Conservation (phyloP, 1,140 invertebrate species). For the Ganaspis sp. region DNA sequence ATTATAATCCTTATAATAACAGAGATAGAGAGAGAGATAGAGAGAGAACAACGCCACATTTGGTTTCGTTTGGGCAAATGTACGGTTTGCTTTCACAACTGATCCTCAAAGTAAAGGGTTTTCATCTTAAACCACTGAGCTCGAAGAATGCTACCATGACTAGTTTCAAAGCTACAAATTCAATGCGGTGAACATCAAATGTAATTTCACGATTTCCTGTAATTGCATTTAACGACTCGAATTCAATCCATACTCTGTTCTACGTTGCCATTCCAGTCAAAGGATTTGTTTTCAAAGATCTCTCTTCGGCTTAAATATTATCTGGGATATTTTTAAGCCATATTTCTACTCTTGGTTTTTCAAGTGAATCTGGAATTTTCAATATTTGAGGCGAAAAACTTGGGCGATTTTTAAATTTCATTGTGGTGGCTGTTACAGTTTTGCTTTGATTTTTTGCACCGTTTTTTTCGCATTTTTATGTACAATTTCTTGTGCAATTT, state of each 20-base stretch:
- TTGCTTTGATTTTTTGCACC: too few relatives aligned
- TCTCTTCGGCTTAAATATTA: background rate
- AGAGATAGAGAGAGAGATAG: too few relatives aligned
- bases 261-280: background rate
- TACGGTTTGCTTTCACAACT: conserved; percentile 18
- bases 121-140: conserved; percentile 24
- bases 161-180: background rate
- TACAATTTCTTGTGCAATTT: too few relatives aligned
- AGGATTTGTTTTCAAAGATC: background rate
- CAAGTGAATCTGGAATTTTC: too few relatives aligned
- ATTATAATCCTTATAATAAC: conserved; percentile 29
- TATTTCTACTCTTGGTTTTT: background rate
- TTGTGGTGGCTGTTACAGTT: too few relatives aligned
- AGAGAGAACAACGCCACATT: conserved; percentile 13
- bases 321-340: background rate
- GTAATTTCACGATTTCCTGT: conserved; percentile 21
- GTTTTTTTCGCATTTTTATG: too few relatives aligned
- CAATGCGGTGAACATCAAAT: conserved; percentile 24
- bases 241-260: background rate
- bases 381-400: too few relatives aligned
- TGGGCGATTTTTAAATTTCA: too few relatives aligned
- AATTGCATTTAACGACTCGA: conserved; percentile 19
- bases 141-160: conserved; percentile 18
- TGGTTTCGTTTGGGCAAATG: conserved; percentile 13
- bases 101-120: conserved; percentile 19